Evolutionary conservation across 2,797 vertebrate species (phyloP), one percentile per base, ranked within the genome.

Genomic region (Pyrocephalus nanus): DNA sequence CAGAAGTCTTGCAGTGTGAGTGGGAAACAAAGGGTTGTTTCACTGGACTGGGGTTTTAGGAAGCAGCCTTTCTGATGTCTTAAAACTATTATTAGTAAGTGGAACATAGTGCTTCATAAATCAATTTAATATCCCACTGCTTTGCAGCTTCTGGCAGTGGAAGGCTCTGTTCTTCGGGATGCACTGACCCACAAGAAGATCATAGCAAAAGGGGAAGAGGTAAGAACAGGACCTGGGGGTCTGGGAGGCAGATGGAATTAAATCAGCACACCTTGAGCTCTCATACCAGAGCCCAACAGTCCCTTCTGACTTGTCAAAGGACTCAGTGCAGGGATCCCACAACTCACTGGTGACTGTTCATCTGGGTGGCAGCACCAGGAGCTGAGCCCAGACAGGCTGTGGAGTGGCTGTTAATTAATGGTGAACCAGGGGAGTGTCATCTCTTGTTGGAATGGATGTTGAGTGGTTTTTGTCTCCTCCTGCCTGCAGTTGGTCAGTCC

Each of bases 191-290:
- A 99, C 97, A 99, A 99, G 98, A 99, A 99, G 98, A 99, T 99
- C 94, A 99, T 98, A 57, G 99, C 99, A 85, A 99, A 99, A 97
- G 99, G 99, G 58, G 99, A 99, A 91, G 99, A 99, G 99, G 99
- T 99, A 32, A 98, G 97, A 42, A 17, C 19, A 2, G 8, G 15
- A 61, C 25, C 10, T 32, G 83, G 48, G 71, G 26, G 1, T 32
- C 12, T n/a, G 78, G 76, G 81, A 57, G 54, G 30, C 22, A 32
- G 1, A 0, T 3, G 36, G 82, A 47, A 10, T 60, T 8, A 12
- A 42, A 53, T 16, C 20, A 8, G 20, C 7, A 15, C 18, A 3
- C 36, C 0, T 0, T 25, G 62, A 30, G 47, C 64, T 55, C 45
- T 61, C 32, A 3, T 45, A 9, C 29, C 42, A n/a, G 51, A 53